Evolutionary conservation across 2,113 vertebrate species (phyloP).

Genomic region (Archilochus colubris): DNA sequence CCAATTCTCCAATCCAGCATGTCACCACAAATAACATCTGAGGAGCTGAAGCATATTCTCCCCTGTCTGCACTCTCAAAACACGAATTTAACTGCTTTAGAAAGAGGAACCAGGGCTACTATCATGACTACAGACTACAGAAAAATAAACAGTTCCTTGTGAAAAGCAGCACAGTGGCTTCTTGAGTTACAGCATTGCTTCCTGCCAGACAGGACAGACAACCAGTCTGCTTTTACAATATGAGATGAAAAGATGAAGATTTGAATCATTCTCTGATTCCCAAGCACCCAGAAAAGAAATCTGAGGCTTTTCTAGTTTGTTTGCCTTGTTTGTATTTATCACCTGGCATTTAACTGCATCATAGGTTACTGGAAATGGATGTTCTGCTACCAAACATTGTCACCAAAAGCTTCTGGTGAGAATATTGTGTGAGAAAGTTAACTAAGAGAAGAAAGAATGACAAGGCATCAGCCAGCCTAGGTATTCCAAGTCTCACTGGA

Average conservation of each 20-base stretch:
- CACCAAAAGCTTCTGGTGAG: neutral
- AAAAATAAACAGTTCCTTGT: neutral
- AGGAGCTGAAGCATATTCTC: neutral
- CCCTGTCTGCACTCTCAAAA: neutral
- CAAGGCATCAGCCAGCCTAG: neutral
- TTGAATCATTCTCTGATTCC: neutral
- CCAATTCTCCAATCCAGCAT: neutral
- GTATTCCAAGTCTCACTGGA: fast-evolving
- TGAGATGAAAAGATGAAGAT: neutral
- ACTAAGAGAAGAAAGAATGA: neutral
- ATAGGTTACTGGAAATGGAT: neutral
- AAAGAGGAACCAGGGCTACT: neutral
- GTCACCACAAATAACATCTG: neutral
- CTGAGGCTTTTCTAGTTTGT: neutral
- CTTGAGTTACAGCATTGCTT: neutral
- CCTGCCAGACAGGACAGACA: neutral
- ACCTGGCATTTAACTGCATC: neutral
- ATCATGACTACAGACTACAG: neutral
- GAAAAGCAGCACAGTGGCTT: neutral
- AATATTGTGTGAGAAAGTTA: neutral
- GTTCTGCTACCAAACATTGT: neutral
- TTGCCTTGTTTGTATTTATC: neutral
- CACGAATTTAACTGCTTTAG: neutral
- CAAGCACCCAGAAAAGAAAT: neutral
- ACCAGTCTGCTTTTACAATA: neutral